phyloP scores from a whole-genome alignment of 2,888 invertebrate species.

The Sinodicranocentrus sp. region DNA sequence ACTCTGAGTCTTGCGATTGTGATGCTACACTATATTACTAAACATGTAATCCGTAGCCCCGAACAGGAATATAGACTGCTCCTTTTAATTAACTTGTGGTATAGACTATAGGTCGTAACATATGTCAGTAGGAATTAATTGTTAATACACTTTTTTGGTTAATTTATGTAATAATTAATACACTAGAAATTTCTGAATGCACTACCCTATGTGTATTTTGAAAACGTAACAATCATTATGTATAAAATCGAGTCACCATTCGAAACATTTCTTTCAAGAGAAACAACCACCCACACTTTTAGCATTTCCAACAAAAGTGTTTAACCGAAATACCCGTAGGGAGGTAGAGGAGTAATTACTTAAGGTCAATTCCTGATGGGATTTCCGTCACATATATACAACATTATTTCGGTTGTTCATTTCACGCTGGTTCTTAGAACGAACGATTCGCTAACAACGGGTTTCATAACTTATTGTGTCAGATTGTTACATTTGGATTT shows the following conservation, averaged over 20 bases:
- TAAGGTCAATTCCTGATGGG: no score
- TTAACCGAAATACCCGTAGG: no score
- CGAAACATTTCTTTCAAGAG: background rate
- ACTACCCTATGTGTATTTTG: conserved; percentile 2
- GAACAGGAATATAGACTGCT: conserved; percentile 69
- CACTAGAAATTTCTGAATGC: background rate
- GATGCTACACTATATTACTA: conserved; percentile 69
- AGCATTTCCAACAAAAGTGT: background rate
- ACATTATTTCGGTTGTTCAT: no score
- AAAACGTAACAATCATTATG: conserved; percentile 23
- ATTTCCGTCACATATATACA: no score
- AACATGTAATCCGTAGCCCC: conserved; percentile 68
- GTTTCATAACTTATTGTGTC: no score
- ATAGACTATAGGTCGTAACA: conserved; percentile 21
- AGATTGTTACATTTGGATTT: no score
- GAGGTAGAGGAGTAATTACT: no score
- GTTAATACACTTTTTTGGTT: background rate
- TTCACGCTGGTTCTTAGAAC: no score
- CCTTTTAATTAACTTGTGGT: conserved; percentile 56
- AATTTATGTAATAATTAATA: background rate
- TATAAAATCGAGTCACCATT: background rate
- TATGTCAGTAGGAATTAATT: conserved; percentile 39
- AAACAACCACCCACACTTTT: background rate
- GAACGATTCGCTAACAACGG: no score
- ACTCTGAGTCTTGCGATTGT: conserved; percentile 73